These are phyloP conservation scores for Cervus canadensis DNA, from an alignment of 2,113 vertebrate genomes.

Conservation along the genomic window DNA sequence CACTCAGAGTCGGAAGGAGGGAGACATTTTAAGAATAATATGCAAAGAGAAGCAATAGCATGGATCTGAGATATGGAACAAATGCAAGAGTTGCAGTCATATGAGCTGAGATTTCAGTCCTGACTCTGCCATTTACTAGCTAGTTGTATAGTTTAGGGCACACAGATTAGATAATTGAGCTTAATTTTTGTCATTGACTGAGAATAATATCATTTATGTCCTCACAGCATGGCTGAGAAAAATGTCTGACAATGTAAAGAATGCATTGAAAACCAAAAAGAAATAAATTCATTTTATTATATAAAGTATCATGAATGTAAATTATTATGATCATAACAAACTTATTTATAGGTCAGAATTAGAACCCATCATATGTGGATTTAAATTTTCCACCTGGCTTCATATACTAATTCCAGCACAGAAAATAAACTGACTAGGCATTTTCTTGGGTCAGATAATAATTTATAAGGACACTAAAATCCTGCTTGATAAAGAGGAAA, in stretches of 20 bases:
- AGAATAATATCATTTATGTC: background rate
- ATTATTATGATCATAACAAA: background rate
- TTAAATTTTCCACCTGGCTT: constrained; percentile 28
- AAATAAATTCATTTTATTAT: background rate
- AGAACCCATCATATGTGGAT: background rate
- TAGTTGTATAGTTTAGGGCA: background rate
- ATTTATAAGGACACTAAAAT: constrained; percentile 36
- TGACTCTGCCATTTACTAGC: background rate
- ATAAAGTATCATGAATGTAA: background rate
- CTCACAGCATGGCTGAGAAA: background rate
- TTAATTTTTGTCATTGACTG: background rate
- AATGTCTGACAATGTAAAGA: background rate
- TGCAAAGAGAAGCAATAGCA: background rate
- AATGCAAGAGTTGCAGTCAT: background rate
- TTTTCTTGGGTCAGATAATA: background rate
- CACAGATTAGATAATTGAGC: background rate
- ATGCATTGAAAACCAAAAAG: background rate
- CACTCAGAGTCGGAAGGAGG: background rate
- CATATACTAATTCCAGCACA: background rate
- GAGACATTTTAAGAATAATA: background rate
- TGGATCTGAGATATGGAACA: background rate
- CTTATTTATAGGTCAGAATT: background rate
- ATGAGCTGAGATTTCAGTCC: background rate
- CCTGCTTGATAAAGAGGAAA: constrained; percentile 27
- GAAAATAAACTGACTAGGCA: constrained; percentile 9